Evolutionary conservation across 1,140 invertebrate genomes (phyloP), one percentile per base, ranked within the genome.

Genomic region (Acromyrmex charruanus): DNA sequence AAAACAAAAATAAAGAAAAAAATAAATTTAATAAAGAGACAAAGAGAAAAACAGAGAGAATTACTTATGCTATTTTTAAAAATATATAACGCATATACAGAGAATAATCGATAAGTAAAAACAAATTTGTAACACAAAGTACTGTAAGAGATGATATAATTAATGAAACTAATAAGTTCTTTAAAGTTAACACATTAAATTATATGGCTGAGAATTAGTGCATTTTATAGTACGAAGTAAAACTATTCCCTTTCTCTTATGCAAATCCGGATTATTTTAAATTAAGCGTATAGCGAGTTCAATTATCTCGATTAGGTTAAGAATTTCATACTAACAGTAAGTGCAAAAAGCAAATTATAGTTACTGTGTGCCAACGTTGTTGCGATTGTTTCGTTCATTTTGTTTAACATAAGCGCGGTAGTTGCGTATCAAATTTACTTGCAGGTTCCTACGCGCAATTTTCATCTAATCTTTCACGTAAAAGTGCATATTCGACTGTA

Each of bases 211-310:
- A 58, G 14, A 2, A 68, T 80, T 68, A 80, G 68, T 69, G 31
- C n/a, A 58, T 81, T 81, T 69, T 81, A 81, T 55, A 69, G n/a
- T 39, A 69, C n/a, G 28, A 74, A 84, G 49, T 74, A 74, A 82
- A 82, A 84, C 1, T 28, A 75, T 61, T 61, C 4, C 12, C 2
- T 59, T 84, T 51, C 39, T 75, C 28, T 39, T 10, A 39, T 5
- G 21, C 49, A 84, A 25, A 58, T 21, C 14, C 25, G 28, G 28
- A 51, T 51, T 49, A 75, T 51, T 82, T 61, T 49, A 21, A 4
- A 4, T 25, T 63, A 84, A 74, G 21, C 53, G 69, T 28, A 14
- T 18, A 61, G 55, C 25, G 39, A 61, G 44, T 84, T 84, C 28
- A 84, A 84, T 61, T 84, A 44, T 80, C 77, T 53, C 39, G 21